Evolutionary conservation across 2,113 vertebrate genomes (phyloP).

Genomic region (Camelus dromedarius): DNA sequence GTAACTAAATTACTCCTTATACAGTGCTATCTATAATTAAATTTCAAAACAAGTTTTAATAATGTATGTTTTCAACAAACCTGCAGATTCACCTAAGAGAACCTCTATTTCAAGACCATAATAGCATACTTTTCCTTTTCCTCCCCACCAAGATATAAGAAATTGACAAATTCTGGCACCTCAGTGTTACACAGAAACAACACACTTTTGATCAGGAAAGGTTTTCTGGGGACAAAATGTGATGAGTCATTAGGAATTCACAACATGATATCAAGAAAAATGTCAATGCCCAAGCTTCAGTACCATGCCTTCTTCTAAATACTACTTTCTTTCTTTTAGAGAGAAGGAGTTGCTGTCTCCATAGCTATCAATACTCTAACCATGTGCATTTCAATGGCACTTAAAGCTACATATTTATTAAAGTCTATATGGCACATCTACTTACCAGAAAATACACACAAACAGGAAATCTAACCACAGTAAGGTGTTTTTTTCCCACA

Average conservation of each 20-base stretch:
- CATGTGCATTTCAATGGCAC: neutral
- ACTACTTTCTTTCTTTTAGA: slow-evolving; percentile 23
- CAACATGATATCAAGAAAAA: neutral
- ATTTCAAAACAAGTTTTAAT: slow-evolving; percentile 58
- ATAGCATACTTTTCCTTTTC: neutral
- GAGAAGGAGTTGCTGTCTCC: slow-evolving; percentile 16
- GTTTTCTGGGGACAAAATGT: slow-evolving; percentile 42
- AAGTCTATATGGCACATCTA: slow-evolving; percentile 81
- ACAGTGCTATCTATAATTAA: neutral
- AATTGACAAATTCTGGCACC: slow-evolving; percentile 1
- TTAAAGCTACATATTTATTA: slow-evolving; percentile 3
- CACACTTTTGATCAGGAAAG: slow-evolving; percentile 26
- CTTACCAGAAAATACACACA: slow-evolving; percentile 85
- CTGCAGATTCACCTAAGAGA: slow-evolving; percentile 47
- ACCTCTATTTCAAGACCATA: slow-evolving; percentile 25
- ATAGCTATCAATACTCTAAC: neutral
- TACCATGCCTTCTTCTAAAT: neutral
- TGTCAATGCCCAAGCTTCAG: neutral
- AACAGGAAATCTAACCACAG: slow-evolving; percentile 87
- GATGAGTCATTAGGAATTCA: slow-evolving; percentile 3
- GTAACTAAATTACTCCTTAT: slow-evolving; percentile 44
- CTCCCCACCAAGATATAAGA: neutral
- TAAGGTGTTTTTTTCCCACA: slow-evolving; percentile 86
- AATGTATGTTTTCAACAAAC: neutral
- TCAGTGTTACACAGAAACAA: neutral